phyloP scores from a whole-genome alignment of 2,888 invertebrate genomes.

The Mythimna pallens region DNA sequence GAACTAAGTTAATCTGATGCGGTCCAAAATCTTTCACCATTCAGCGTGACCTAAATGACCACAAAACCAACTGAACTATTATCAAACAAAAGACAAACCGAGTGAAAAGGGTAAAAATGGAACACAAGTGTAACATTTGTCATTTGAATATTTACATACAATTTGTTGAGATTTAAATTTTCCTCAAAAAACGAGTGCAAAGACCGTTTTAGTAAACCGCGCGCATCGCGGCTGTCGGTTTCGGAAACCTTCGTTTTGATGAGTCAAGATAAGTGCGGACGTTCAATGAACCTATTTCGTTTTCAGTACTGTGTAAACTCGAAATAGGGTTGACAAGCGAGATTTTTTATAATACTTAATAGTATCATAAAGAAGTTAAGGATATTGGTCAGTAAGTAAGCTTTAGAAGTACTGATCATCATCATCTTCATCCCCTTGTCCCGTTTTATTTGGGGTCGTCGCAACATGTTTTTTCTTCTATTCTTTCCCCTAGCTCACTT shows the following conservation, averaged over 20 bases:
- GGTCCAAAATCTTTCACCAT: background rate
- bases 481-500: too few species aligned
- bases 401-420: too few species aligned
- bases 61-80: conserved; percentile 5
- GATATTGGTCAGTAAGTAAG: too few species aligned
- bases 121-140: conserved; percentile 30
- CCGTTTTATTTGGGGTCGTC: too few species aligned
- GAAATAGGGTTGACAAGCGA: conserved; percentile 26
- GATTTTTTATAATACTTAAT: background rate
- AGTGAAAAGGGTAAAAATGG: conserved; percentile 27
- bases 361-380: too few species aligned
- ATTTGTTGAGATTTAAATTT: conserved; percentile 48
- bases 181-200: conserved; percentile 49
- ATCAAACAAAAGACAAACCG: conserved; percentile 9
- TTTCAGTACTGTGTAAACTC: conserved; percentile 22
- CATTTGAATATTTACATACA: conserved; percentile 44
- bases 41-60: conserved; percentile 5
- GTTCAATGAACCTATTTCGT: conserved; percentile 53
- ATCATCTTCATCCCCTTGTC: too few species aligned
- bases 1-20: too few species aligned
- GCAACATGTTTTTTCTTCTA: too few species aligned
- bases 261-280: conserved; percentile 48
- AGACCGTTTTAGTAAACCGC: conserved; percentile 46
- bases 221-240: conserved; percentile 25
- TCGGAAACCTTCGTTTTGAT: conserved; percentile 39